Evolutionary conservation across 2,888 invertebrate species (phyloP).

Genomic region (Griposia aprilina): DNA sequence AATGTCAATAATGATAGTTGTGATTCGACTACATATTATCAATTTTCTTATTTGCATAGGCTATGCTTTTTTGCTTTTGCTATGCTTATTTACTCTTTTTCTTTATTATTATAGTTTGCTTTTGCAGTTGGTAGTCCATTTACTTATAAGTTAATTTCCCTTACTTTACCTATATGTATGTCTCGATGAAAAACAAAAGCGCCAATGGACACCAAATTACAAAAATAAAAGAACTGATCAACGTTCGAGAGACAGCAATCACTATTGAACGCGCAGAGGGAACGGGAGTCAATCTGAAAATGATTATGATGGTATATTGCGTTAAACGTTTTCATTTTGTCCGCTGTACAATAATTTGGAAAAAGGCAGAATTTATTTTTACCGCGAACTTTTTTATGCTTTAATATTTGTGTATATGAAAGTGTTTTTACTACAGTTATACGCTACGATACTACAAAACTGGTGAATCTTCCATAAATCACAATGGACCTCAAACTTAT

Average conservation of each 20-base stretch:
- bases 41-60: too few relatives aligned
- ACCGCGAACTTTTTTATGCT: neutral
- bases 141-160: too few relatives aligned
- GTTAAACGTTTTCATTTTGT: conserved; percentile 31
- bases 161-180: neutral
- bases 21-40: too few relatives aligned
- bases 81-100: too few relatives aligned
- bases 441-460: neutral
- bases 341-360: conserved; percentile 22
- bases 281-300: conserved; percentile 42
- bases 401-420: neutral
- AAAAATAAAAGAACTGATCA: conserved; percentile 33
- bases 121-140: too few relatives aligned
- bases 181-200: neutral
- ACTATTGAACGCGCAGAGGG: conserved; percentile 30
- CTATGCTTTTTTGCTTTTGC: too few relatives aligned
- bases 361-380: neutral
- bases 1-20: too few relatives aligned
- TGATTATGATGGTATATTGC: conserved; percentile 37
- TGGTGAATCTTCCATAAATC: neutral
- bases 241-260: conserved; percentile 23
- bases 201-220: neutral
- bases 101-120: too few relatives aligned
- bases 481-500: conserved; percentile 10
- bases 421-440: neutral